Base-by-base conservation (phyloP, 2,888 invertebrate genomes). In the Balanococcus diminutus region DNA sequence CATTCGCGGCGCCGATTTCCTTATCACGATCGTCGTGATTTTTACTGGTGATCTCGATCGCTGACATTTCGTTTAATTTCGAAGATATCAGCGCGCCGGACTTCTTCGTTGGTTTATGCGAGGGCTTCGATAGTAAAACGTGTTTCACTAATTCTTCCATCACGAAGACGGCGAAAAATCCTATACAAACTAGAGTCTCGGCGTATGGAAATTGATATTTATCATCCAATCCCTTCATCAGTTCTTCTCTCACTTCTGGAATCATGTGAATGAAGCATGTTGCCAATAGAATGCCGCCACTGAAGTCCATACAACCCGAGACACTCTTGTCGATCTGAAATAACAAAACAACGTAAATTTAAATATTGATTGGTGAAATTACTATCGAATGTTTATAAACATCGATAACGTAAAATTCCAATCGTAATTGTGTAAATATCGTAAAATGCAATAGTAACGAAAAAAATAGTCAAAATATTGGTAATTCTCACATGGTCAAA, bases 221-320 rank as follows among this genome's bases (percentile, higher is more conserved):
- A 14, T 86, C 22, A 0, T 86, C 19, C 42, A 87, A 51, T 1
- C 84, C 56, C 39, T 89, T 88, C 72, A 90, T 89, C 86, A 91
- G 89, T 9, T 90, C 90, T 81, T 90, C 90, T 86, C 91, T 90
- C 1, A 92, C 91, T 88, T 92, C 92, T 1, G 92, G 91, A 88
- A 92, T 91, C 91, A 92, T 91, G 88, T 92, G 92, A n/a, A 92
- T 89, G 88, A 92, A 92, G 87, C 92, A 91, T 1, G 92, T 92
- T 39, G 92, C 92, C 86, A 92, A 90, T n/a, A 92, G 89, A 2
- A 92, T 92, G 9, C 92, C 92, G 9, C 92, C 92, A 25, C 92
- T 92, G 87, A 92, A 92, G 75, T 91, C 87, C 83, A 88, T 86
- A 46, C 87, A 87, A 39, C 87, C 85, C 5, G 87, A 87, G 32